Conservation (phyloP, 2,113 vertebrate species). For the Centropristis striata region DNA sequence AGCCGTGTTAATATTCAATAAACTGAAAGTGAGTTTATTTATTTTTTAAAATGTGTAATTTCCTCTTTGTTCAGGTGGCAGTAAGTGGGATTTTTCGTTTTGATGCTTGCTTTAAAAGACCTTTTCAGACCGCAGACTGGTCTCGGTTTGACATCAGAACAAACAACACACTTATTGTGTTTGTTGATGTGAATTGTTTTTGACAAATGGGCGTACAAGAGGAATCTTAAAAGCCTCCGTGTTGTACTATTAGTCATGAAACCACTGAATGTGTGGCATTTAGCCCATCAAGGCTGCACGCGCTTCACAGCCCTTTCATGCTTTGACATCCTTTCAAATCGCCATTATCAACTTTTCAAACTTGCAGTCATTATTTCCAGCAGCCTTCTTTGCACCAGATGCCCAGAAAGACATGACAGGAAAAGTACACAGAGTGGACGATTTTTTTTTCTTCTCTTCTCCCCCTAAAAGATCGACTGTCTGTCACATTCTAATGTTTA, state of each 20-base stretch:
- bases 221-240: constrained; percentile 49
- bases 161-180: neutral
- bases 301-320: constrained; percentile 57
- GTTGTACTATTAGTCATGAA: constrained; percentile 49
- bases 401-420: constrained; percentile 59
- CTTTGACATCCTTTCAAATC: constrained; percentile 72
- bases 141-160: neutral
- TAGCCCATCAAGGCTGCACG: constrained; percentile 58
- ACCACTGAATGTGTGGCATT: constrained; percentile 54
- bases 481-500: constrained; percentile 60
- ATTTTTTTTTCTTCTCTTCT: neutral
- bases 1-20: neutral
- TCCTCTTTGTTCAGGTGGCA: neutral
- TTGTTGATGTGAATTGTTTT: constrained; percentile 30
- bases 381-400: constrained; percentile 47
- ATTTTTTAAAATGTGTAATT: neutral
- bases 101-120: neutral
- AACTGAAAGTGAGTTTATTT: neutral
- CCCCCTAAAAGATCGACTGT: constrained; percentile 26
- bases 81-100: neutral
- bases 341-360: constrained; percentile 78
- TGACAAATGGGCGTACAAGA: constrained; percentile 36
- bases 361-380: constrained; percentile 70
- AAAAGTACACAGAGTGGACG: constrained; percentile 52
- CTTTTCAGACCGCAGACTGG: neutral